phyloP scores from a whole-genome alignment of 2,888 invertebrate species.

The Caenorhabditis zanzibari region DNA sequence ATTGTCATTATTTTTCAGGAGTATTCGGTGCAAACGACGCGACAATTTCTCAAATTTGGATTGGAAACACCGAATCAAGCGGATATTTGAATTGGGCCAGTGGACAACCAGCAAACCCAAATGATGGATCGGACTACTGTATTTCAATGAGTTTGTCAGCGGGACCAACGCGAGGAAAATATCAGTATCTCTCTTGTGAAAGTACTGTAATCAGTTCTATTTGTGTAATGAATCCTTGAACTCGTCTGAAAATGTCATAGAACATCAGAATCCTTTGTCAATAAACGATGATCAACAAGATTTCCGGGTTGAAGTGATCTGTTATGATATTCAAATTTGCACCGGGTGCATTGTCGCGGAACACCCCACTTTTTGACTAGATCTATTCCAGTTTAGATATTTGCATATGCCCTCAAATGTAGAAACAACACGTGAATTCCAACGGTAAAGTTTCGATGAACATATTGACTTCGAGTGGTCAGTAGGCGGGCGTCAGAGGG shows the following conservation, averaged over 20 bases:
- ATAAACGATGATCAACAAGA: conserved; percentile 7
- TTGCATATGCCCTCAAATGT: conserved; percentile 18
- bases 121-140: conserved; percentile 33
- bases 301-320: not conserved
- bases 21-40: conserved; percentile 29
- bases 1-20: conserved; percentile 21
- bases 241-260: not conserved
- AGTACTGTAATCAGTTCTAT: conserved; percentile 19
- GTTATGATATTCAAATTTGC: conserved; percentile 25
- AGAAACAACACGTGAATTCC: conserved; percentile 35
- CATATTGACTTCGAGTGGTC: conserved; percentile 31
- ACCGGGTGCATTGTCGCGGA: conserved; percentile 11
- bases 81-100: conserved; percentile 18
- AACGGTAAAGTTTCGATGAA: conserved; percentile 27
- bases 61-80: conserved; percentile 26
- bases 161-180: conserved; percentile 19
- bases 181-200: conserved; percentile 11
- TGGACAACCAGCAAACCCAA: conserved; percentile 29
- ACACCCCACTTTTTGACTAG: conserved; percentile 31
- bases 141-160: conserved; percentile 34
- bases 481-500: conserved; percentile 19
- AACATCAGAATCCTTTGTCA: conserved; percentile 11
- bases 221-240: conserved; percentile 9
- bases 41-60: conserved; percentile 7
- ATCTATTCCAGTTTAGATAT: conserved; percentile 28